phyloP scores from a whole-genome alignment of 2,888 invertebrate genomes.

The Mylabris sibirica region DNA sequence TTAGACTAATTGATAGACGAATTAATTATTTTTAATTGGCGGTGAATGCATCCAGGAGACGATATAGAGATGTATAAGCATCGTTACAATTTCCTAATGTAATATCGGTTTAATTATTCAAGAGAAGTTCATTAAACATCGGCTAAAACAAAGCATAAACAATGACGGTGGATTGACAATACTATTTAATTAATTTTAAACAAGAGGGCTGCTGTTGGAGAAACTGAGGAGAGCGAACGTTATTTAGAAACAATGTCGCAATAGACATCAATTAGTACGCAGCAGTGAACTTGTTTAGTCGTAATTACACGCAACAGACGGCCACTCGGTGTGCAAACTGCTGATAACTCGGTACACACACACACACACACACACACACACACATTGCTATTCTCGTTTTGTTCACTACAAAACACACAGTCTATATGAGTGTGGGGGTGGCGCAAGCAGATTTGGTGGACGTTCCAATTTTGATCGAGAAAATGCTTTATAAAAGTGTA shows the following conservation, averaged over 20 bases:
- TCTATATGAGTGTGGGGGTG: neutral
- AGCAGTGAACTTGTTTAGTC: constrained; percentile 62
- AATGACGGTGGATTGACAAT: constrained; percentile 46
- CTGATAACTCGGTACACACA: constrained; percentile 51
- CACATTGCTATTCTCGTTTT: neutral
- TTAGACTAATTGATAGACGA: constrained; percentile 12
- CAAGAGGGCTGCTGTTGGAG: constrained; percentile 45
- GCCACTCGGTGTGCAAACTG: constrained; percentile 56
- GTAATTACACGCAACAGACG: constrained; percentile 62
- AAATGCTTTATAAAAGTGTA: constrained; percentile 49
- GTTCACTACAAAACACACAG: constrained; percentile 16
- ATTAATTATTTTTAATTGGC: constrained; percentile 17
- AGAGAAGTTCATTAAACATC: constrained; percentile 43
- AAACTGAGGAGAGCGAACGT: constrained; percentile 41
- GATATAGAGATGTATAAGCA: constrained; percentile 10
- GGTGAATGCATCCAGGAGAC: neutral
- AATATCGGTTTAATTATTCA: constrained; percentile 37
- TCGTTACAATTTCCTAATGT: constrained; percentile 35
- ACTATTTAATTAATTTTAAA: constrained; percentile 57
- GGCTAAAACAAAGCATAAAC: constrained; percentile 45
- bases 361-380: constrained; percentile 20
- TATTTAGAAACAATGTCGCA: constrained; percentile 61
- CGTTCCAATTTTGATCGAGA: constrained; percentile 14
- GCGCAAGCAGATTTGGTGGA: constrained; percentile 22
- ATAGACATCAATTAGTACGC: constrained; percentile 62